phyloP scores from a whole-genome alignment of 2,888 invertebrate species.

The Aleiodes testaceus region DNA sequence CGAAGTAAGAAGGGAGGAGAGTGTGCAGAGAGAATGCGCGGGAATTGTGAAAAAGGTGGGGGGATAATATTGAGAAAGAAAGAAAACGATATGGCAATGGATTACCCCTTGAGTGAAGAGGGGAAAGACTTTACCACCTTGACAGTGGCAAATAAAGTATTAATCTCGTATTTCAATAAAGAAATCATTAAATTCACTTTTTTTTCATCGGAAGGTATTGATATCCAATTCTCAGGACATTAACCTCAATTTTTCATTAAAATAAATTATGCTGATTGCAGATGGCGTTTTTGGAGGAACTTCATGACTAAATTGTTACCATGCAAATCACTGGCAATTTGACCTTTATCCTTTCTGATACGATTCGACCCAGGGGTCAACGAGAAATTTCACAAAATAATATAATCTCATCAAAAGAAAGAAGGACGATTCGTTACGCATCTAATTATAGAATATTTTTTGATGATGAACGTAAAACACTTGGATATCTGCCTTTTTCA shows the following conservation, averaged over 20 bases:
- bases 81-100: not conserved
- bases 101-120: not conserved
- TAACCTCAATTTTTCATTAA: not conserved
- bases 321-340: not conserved
- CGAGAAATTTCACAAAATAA: not conserved
- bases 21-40: conserved; percentile 26
- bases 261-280: not conserved
- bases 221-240: not conserved
- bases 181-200: not conserved
- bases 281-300: too few relatives aligned
- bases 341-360: conserved; percentile 21
- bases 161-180: conserved; percentile 7
- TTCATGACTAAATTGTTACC: too few relatives aligned
- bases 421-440: too few relatives aligned
- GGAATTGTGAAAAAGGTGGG: conserved; percentile 12
- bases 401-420: too few relatives aligned
- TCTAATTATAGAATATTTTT: conserved; percentile 12
- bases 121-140: conserved; percentile 29
- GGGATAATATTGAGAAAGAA: conserved; percentile 9
- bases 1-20: not conserved
- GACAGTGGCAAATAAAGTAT: conserved; percentile 36
- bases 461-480: not conserved
- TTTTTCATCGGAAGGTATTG: not conserved
- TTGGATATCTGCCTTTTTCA: conserved; percentile 15
- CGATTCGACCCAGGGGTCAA: not conserved